phyloP scores from a whole-genome alignment of 2,888 invertebrate genomes.

The Chouioia cunea region DNA sequence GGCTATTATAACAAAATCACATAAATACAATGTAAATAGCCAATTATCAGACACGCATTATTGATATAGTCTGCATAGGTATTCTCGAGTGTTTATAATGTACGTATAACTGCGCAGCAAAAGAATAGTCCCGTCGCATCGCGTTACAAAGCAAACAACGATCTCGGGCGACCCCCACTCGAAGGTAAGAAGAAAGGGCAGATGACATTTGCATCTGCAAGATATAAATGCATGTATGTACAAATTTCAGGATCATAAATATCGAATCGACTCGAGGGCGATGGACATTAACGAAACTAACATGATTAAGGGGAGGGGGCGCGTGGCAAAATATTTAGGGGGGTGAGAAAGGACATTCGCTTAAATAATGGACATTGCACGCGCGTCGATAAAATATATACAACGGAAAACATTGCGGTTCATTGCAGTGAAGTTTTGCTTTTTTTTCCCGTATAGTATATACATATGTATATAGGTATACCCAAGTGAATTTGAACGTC shows the following conservation, averaged over 20 bases:
- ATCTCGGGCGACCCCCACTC: neutral
- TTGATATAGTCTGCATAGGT: no score
- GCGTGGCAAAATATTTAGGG: slow-evolving; percentile 45
- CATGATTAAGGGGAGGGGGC: slow-evolving; percentile 2
- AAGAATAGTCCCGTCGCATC: no score
- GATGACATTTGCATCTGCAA: slow-evolving; percentile 38
- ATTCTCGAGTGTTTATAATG: no score
- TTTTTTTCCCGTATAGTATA: neutral
- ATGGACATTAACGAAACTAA: slow-evolving; percentile 15
- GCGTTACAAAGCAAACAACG: no score
- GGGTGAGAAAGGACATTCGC: neutral
- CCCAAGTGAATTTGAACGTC: slow-evolving; percentile 2
- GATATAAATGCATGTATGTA: slow-evolving; percentile 7
- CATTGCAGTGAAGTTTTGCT: slow-evolving; percentile 6
- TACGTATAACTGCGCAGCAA: no score
- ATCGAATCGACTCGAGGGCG: slow-evolving; percentile 16
- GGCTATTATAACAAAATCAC: neutral
- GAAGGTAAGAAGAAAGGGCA: neutral
- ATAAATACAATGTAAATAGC: slow-evolving; percentile 16
- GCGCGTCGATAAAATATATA: slow-evolving; percentile 21
- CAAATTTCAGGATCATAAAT: slow-evolving; percentile 39
- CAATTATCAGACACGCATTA: slow-evolving; percentile 4
- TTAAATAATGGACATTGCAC: neutral
- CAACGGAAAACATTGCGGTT: slow-evolving; percentile 10
- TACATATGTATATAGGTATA: neutral